Evolutionary conservation across 2,888 invertebrate genomes (phyloP).

Genomic region (Nematopogon swammerdamellus): DNA sequence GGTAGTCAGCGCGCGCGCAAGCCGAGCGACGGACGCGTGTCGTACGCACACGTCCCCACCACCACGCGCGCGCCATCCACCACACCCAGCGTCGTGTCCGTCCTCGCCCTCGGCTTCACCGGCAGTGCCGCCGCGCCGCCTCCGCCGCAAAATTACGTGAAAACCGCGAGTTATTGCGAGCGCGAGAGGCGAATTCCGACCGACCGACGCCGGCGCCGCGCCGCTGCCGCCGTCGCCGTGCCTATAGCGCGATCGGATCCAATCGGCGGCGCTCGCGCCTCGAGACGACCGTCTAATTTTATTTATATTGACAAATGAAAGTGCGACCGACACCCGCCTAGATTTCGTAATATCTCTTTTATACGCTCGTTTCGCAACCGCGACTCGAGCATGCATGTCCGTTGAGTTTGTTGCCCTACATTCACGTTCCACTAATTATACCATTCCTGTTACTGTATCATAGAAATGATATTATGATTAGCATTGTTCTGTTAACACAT

Average conservation of each 20-base stretch:
- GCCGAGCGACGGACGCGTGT: background rate
- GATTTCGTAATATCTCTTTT: conserved; percentile 25
- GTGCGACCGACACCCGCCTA: background rate
- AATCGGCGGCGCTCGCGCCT: background rate
- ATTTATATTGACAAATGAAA: background rate
- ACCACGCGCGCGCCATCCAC: background rate
- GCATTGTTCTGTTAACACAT: too few relatives aligned
- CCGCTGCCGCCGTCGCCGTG: background rate
- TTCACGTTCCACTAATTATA: too few relatives aligned
- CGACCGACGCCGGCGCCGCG: background rate
- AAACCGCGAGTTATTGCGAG: background rate
- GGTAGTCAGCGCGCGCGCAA: background rate
- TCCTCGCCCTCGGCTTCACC: background rate
- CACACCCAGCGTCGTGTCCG: background rate
- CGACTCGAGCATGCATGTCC: conserved; percentile 12
- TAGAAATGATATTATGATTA: too few relatives aligned
- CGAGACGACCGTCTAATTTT: background rate
- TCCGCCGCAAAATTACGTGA: background rate
- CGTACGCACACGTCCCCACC: background rate
- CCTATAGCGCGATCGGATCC: background rate
- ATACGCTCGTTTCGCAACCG: conserved; percentile 16
- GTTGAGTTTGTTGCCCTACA: background rate
- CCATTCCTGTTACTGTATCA: too few relatives aligned
- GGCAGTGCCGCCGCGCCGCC: background rate
- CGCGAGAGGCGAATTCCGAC: background rate